A percentile compares a stretch with the other conserved stretches of the same genome.
These are phyloP conservation scores for Eurytoma adleriae DNA, from an alignment of 2,888 invertebrate species.

Conservation along the genomic window DNA sequence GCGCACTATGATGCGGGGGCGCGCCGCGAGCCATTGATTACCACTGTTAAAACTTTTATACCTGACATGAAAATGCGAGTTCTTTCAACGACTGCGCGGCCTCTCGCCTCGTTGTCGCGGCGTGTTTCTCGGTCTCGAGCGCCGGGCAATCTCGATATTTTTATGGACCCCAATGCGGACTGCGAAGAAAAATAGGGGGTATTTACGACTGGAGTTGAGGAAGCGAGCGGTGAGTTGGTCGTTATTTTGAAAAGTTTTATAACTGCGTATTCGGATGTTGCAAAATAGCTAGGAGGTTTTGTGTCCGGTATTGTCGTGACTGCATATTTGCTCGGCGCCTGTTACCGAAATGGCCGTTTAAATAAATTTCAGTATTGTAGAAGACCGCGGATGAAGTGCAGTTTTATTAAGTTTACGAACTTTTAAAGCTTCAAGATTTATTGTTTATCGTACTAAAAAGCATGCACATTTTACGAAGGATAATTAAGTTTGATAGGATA, in stretches of 20 bases:
- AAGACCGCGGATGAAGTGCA: too few relatives aligned
- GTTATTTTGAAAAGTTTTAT: conserved; percentile 31
- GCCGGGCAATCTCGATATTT: conserved; percentile 32
- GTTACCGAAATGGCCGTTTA: too few relatives aligned
- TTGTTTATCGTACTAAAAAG: too few relatives aligned
- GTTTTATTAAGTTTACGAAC: too few relatives aligned
- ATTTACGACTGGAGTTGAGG: conserved; percentile 37
- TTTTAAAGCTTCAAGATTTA: too few relatives aligned
- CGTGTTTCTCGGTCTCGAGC: background rate
- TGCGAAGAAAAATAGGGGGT: background rate
- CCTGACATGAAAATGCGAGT: conserved; percentile 22
- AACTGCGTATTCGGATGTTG: conserved; percentile 2
- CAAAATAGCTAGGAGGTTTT: background rate
- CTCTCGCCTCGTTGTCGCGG: conserved; percentile 4
- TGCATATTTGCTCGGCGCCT: background rate
- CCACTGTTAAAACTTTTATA: conserved; percentile 41
- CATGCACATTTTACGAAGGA: too few relatives aligned
- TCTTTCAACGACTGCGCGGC: background rate
- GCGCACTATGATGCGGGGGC: background rate
- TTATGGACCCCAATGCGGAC: conserved; percentile 15
- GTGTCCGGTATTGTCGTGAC: background rate
- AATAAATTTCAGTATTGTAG: too few relatives aligned
- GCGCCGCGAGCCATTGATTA: conserved; percentile 12
- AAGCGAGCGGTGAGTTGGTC: conserved; percentile 11
- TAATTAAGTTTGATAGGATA: too few relatives aligned